These are phyloP conservation scores for Agrypnus murinus DNA, from an alignment of 2,888 invertebrate species.

Conservation along the genomic window DNA sequence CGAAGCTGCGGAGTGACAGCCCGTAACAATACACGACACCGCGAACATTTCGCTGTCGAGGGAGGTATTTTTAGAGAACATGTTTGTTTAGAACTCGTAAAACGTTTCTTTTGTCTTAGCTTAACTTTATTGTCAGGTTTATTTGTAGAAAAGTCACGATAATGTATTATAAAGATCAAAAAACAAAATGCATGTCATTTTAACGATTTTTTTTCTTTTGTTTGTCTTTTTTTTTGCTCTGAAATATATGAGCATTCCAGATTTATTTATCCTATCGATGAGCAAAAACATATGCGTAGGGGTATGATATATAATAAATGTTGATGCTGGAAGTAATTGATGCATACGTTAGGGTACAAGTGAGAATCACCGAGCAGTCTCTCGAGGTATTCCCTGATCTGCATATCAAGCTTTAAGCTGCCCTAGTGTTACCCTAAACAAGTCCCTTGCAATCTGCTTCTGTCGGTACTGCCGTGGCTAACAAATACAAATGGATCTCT, in stretches of 20 bases:
- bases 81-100: conserved; percentile 52
- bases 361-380: conserved; percentile 52
- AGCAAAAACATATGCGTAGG: conserved; percentile 18
- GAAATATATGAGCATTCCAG: conserved; percentile 22
- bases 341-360: conserved; percentile 48
- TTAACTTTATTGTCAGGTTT: conserved; percentile 52
- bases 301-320: conserved; percentile 44
- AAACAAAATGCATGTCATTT: conserved; percentile 31
- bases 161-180: conserved; percentile 49
- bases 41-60: conserved; percentile 47
- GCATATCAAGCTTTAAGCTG: conserved; percentile 49
- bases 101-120: conserved; percentile 48
- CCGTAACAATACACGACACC: conserved; percentile 56
- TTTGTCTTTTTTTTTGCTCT: conserved; percentile 19
- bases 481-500: conserved; percentile 51
- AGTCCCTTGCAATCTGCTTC: conserved; percentile 47
- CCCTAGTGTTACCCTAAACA: conserved; percentile 35
- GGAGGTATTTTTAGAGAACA: conserved; percentile 58
- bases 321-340: conserved; percentile 49
- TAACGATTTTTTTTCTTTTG: conserved; percentile 23
- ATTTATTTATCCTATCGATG: conserved; percentile 22
- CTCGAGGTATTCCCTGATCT: conserved; percentile 51
- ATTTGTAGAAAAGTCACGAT: conserved; percentile 56
- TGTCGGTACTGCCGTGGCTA: conserved; percentile 48
- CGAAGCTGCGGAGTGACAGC: conserved; percentile 56